These are phyloP conservation scores for Monopterus albus DNA, from an alignment of 2,113 vertebrate genomes.

Conservation along the genomic window DNA sequence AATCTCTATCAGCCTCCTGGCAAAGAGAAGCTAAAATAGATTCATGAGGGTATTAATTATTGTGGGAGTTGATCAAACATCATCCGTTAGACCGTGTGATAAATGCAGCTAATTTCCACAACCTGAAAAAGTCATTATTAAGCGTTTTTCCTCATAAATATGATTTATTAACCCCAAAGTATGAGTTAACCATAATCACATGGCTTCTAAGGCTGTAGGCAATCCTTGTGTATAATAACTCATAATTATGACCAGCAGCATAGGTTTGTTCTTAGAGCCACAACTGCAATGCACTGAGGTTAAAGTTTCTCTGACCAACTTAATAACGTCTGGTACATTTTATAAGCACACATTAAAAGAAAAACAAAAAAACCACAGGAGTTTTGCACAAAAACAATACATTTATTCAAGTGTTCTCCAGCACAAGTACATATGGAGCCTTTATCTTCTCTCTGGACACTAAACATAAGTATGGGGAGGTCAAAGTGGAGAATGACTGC, in stretches of 20 bases:
- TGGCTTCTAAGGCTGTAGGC: neutral
- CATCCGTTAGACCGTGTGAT: too few species aligned
- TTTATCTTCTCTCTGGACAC: conserved; percentile 92
- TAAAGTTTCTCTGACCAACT: too few species aligned
- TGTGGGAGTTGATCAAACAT: neutral
- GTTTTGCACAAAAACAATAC: conserved; percentile 93
- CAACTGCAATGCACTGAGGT: neutral
- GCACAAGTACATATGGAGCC: conserved; percentile 98
- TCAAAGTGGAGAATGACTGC: conserved; percentile 88
- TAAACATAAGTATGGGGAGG: conserved; percentile 87
- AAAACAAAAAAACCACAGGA: conserved; percentile 44
- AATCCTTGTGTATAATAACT: too few species aligned
- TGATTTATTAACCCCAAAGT: neutral
- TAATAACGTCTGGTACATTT: too few species aligned
- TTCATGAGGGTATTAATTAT: neutral
- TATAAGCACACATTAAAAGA: too few species aligned
- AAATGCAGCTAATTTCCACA: neutral
- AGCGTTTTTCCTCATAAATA: neutral
- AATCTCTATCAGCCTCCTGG: neutral
- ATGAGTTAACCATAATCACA: neutral
- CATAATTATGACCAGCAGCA: neutral
- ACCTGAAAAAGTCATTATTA: neutral
- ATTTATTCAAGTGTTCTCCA: conserved; percentile 99
- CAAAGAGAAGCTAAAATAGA: neutral
- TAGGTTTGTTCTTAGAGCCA: neutral